These are phyloP conservation scores for Poliocrania exsul DNA, from an alignment of 2,797 vertebrate genomes.

Conservation along the genomic window DNA sequence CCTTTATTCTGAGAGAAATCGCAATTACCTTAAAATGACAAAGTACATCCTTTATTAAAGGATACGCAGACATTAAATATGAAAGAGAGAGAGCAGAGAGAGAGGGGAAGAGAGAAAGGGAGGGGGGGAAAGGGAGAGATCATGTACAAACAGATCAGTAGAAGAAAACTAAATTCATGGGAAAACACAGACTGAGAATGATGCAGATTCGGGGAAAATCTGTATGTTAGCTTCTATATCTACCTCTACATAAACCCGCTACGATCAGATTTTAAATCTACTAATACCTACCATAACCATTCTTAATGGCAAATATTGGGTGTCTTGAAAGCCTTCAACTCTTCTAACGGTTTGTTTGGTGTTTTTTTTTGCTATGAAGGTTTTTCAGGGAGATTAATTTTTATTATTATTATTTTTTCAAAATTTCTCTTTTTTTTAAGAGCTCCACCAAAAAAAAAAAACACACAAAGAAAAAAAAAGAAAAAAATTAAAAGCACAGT, in stretches of 20 bases:
- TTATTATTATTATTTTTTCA: slow-evolving; percentile 41
- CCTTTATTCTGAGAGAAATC: slow-evolving; percentile 76
- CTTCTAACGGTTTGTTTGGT: slow-evolving; percentile 75
- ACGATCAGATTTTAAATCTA: slow-evolving; percentile 78
- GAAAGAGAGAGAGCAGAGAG: slow-evolving; percentile 10
- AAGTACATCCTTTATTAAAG: slow-evolving; percentile 74
- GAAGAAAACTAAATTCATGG: slow-evolving; percentile 78
- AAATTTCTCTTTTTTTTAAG: slow-evolving; percentile 6
- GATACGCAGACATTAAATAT: slow-evolving; percentile 66
- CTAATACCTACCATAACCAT: slow-evolving; percentile 98
- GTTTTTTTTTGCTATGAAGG: slow-evolving; percentile 46
- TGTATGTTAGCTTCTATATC: slow-evolving; percentile 66
- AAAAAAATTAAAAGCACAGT: slow-evolving; percentile 34
- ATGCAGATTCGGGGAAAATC: slow-evolving; percentile 74
- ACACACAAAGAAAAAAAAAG: background rate
- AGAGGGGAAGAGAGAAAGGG: background rate
- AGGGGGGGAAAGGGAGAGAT: slow-evolving; percentile 63
- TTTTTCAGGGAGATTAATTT: slow-evolving; percentile 72
- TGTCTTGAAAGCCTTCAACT: slow-evolving; percentile 81
- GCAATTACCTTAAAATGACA: slow-evolving; percentile 77
- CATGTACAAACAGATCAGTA: slow-evolving; percentile 74
- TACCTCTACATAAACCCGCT: slow-evolving; percentile 60
- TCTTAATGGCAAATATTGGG: slow-evolving; percentile 86
- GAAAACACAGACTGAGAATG: slow-evolving; percentile 77
- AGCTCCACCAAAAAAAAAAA: slow-evolving; percentile 72